Evolutionary conservation across 2,113 vertebrate species (phyloP), one percentile per base, ranked within the genome.

Genomic region (Orientallactaga bullata): DNA sequence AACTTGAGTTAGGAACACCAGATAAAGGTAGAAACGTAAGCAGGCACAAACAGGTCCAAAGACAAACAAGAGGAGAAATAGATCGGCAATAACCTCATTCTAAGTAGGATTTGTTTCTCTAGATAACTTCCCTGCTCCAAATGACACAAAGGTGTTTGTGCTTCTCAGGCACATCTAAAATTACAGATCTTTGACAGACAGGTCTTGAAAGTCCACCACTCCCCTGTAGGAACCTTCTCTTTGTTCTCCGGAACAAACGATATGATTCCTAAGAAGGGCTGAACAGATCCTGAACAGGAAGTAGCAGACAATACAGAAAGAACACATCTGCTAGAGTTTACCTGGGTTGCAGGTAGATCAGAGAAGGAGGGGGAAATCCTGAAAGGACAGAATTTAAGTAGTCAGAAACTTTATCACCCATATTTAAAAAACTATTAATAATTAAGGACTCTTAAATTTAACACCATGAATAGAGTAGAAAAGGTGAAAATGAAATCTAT

Each of bases 201-300:
- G 63, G 7, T 58, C 94, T 78, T 88, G 51, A 65, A 95, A 94
- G 61, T 79, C 77, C n/a, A 89, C 30, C 86, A 20, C 65, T 95
- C 96, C 85, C 69, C 42, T 80, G 87, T 92, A 71, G 23, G 73
- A 89, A 91, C 37, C 79, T 92, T 96, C 32, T 32, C 86, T 95
- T 90, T 95, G 65, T 90, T 93, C 72, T 76, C 68, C 71, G 66
- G 63, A 92, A 94, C 88, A 95, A 96, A 86, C 37, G n/a, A 80
- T 68, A 39, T 61, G 23, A 69, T 66, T n/a, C 47, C 5, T 87
- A 83, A 82, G 12, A 78, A 91, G 15, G 12, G 55, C 47, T 51
- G 4, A 26, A 76, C 47, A 89, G 95, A 95, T 51, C 60, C 85
- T 66, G 61, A 71, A n/a, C 76, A 87, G 32, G 79, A 92, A 92